Conservation (phyloP, 2,888 invertebrate species). For the Empis livida region DNA sequence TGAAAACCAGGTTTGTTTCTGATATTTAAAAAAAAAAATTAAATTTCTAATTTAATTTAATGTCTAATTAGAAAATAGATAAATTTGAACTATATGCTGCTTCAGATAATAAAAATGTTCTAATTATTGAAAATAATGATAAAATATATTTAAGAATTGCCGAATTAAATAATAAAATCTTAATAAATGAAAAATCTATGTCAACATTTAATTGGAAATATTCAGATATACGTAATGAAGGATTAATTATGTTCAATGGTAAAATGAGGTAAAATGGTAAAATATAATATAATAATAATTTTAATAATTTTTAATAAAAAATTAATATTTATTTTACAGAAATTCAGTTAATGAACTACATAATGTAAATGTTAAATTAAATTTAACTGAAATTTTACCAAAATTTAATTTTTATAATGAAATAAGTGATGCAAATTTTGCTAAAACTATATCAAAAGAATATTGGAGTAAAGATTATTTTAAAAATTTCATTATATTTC, state of each 20-base stretch:
- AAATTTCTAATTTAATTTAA: not conserved
- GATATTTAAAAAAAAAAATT: not conserved
- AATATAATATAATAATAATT: not conserved
- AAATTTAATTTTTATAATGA: slow-evolving; percentile 57
- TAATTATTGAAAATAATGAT: not conserved
- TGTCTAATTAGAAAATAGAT: not conserved
- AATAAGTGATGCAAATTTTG: slow-evolving; percentile 46
- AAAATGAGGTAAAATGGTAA: not conserved
- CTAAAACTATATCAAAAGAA: slow-evolving; percentile 52
- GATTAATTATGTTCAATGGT: not conserved
- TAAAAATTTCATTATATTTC: slow-evolving; percentile 41
- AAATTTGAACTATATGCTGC: not conserved
- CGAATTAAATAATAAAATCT: not conserved
- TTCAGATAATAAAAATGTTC: not conserved
- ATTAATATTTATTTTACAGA: not conserved
- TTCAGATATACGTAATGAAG: not conserved
- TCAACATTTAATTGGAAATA: not conserved
- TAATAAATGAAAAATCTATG: not conserved
- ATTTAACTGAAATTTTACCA: slow-evolving; percentile 46
- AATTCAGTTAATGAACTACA: slow-evolving; percentile 25
- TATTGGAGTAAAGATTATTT: slow-evolving; percentile 56
- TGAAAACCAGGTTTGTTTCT: not conserved
- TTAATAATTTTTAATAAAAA: not conserved
- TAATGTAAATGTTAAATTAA: slow-evolving; percentile 43
- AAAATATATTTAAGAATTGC: not conserved